Evolutionary conservation across 1,140 invertebrate genomes (phyloP).

Genomic region (Apis dorsata): DNA sequence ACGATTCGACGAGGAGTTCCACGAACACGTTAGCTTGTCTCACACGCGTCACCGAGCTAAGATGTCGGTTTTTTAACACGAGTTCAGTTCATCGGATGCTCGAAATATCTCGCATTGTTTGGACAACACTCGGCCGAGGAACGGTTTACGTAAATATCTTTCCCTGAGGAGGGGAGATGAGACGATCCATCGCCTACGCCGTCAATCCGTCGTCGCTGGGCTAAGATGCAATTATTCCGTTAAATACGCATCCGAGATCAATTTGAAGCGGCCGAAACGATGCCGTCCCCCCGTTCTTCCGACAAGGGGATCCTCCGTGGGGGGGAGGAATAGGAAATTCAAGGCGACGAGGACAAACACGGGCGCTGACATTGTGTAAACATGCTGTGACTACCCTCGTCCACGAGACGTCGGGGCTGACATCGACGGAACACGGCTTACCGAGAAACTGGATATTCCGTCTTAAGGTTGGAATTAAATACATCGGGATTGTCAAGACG

Average conservation of each 20-base stretch:
- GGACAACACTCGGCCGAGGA: slow-evolving; percentile 27
- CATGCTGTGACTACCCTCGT: slow-evolving; percentile 66
- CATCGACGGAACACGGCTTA: slow-evolving; percentile 49
- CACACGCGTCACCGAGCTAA: neutral
- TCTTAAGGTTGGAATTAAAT: slow-evolving; percentile 59
- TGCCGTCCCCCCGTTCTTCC: neutral
- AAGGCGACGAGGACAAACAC: slow-evolving; percentile 67
- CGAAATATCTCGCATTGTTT: slow-evolving; percentile 37
- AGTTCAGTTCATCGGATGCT: neutral
- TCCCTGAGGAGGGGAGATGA: neutral
- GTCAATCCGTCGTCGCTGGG: slow-evolving; percentile 32
- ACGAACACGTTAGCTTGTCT: neutral
- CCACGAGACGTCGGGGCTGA: slow-evolving; percentile 31
- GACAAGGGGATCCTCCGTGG: neutral
- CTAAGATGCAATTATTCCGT: slow-evolving; percentile 44
- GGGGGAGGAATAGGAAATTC: slow-evolving; percentile 51
- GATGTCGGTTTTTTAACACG: neutral
- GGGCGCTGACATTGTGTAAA: slow-evolving; percentile 67
- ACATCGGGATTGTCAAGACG: slow-evolving; percentile 1
- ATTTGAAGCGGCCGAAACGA: slow-evolving; percentile 48
- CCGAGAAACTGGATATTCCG: slow-evolving; percentile 59
- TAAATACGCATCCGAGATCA: slow-evolving; percentile 59
- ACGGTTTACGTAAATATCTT: slow-evolving; percentile 36
- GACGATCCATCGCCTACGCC: neutral
- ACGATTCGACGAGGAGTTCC: neutral